Conservation (phyloP, 1,140 invertebrate genomes). For the Colletes latitarsis region DNA sequence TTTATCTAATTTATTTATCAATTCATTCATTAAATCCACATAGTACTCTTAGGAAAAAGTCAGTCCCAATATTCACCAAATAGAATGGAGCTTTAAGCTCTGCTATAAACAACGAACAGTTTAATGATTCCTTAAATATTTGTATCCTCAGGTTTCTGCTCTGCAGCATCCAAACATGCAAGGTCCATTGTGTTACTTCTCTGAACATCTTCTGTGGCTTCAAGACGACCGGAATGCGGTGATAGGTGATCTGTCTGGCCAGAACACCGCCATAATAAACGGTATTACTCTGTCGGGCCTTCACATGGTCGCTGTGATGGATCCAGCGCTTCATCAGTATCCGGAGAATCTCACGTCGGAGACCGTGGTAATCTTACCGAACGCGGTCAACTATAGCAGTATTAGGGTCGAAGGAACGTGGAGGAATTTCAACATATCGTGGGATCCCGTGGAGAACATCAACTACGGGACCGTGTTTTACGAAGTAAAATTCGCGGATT, state of each 20-base stretch:
- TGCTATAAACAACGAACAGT: too few relatives aligned
- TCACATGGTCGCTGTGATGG: slow-evolving; percentile 87
- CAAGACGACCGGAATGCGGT: slow-evolving; percentile 88
- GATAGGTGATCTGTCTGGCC: slow-evolving; percentile 89
- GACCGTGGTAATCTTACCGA: slow-evolving; percentile 86
- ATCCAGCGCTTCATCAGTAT: slow-evolving; percentile 85
- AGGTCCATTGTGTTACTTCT: slow-evolving; percentile 89
- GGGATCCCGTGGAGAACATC: slow-evolving; percentile 87
- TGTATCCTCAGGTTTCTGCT: slow-evolving; percentile 72
- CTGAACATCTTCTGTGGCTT: slow-evolving; percentile 90
- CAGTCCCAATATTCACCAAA: too few relatives aligned
- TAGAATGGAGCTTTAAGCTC: too few relatives aligned
- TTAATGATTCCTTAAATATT: slow-evolving; percentile 10
- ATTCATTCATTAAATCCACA: too few relatives aligned
- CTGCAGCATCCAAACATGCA: slow-evolving; percentile 81
- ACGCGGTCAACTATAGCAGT: slow-evolving; percentile 83
- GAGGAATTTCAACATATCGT: slow-evolving; percentile 90
- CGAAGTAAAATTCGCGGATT: slow-evolving; percentile 86
- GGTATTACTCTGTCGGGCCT: slow-evolving; percentile 84
- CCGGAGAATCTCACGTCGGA: slow-evolving; percentile 80
- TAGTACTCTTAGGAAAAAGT: too few relatives aligned
- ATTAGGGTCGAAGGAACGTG: slow-evolving; percentile 87
- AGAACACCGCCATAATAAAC: slow-evolving; percentile 88
- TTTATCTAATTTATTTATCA: too few relatives aligned
- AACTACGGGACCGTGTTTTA: slow-evolving; percentile 93